Conservation (phyloP, 2,113 vertebrate genomes). For the Nannospalax galili region DNA sequence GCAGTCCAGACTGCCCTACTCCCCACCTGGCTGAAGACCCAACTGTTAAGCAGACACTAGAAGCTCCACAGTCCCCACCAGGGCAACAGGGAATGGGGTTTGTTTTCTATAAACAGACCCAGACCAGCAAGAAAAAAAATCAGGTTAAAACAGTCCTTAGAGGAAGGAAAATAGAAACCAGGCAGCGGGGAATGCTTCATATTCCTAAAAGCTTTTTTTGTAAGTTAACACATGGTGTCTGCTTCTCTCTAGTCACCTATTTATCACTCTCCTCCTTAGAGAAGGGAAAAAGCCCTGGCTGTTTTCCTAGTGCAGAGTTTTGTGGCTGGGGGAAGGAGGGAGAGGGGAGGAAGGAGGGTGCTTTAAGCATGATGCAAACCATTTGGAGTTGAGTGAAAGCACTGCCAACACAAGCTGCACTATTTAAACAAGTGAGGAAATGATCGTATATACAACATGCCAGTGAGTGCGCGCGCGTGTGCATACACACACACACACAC, state of each 20-base stretch:
- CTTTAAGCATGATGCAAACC: slow-evolving; percentile 99
- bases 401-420: slow-evolving; percentile 99
- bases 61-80: slow-evolving; percentile 75
- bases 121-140: slow-evolving; percentile 84
- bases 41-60: slow-evolving; percentile 62
- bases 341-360: slow-evolving; percentile 88
- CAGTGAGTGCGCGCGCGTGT: slow-evolving; percentile 84
- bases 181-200: slow-evolving; percentile 88
- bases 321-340: slow-evolving; percentile 85
- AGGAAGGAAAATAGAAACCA: slow-evolving; percentile 87
- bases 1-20: slow-evolving; percentile 25
- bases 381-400: slow-evolving; percentile 96
- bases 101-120: slow-evolving; percentile 88
- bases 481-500: background rate
- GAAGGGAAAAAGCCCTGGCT: slow-evolving; percentile 88
- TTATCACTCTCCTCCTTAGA: slow-evolving; percentile 90
- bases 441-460: slow-evolving; percentile 99
- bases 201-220: slow-evolving; percentile 89
- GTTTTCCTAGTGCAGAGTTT: slow-evolving; percentile 89
- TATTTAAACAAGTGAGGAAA: slow-evolving; percentile 99
- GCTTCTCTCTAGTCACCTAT: slow-evolving; percentile 91
- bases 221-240: slow-evolving; percentile 89
- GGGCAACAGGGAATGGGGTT: slow-evolving; percentile 84
- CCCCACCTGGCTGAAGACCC: slow-evolving; percentile 64
- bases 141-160: slow-evolving; percentile 85